phyloP scores from a whole-genome alignment of 2,888 invertebrate genomes.

The Eupithecia subfuscata region DNA sequence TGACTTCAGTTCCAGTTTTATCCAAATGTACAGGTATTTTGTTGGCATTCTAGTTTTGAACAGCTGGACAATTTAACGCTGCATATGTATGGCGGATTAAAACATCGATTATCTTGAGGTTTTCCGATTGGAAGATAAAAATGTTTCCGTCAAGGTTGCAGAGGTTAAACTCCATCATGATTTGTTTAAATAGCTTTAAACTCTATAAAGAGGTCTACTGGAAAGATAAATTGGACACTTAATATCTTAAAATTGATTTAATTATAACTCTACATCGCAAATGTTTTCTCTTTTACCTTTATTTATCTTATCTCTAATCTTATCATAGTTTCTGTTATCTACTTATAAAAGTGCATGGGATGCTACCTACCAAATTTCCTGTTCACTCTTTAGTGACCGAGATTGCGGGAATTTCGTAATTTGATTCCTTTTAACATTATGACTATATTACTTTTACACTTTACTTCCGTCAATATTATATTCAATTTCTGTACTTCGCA shows the following conservation, averaged over 20 bases:
- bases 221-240: not conserved
- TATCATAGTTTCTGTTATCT: no score
- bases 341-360: no score
- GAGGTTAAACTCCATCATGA: slow-evolving; percentile 2
- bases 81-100: slow-evolving; percentile 16
- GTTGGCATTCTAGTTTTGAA: slow-evolving; percentile 10
- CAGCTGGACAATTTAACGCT: slow-evolving; percentile 16
- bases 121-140: slow-evolving; percentile 6
- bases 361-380: not conserved
- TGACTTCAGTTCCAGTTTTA: not conserved
- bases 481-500: not conserved
- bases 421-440: not conserved
- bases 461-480: not conserved
- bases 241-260: not conserved
- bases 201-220: slow-evolving; percentile 3
- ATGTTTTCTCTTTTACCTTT: not conserved
- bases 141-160: slow-evolving; percentile 2
- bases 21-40: not conserved
- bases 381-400: not conserved
- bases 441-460: not conserved
- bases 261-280: not conserved
- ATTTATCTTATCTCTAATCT: not conserved
- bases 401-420: not conserved
- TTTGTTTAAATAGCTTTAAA: slow-evolving; percentile 2
- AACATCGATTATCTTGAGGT: slow-evolving; percentile 8